phyloP scores from a whole-genome alignment of 1,140 invertebrate genomes.

The Drosophila mayri region DNA sequence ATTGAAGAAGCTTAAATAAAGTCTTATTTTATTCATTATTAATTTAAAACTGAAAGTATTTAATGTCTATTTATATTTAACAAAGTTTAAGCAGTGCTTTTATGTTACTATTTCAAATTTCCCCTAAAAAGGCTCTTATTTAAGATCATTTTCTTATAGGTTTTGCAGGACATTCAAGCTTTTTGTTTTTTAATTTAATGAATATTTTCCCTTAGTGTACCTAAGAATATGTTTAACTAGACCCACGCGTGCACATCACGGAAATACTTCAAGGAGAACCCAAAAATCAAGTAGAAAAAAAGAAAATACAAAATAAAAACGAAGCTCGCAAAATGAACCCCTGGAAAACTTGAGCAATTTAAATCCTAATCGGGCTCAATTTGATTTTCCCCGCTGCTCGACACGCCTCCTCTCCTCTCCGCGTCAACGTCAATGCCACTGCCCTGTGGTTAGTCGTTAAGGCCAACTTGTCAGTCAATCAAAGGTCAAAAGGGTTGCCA shows the following conservation, averaged over 20 bases:
- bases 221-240: slow-evolving; percentile 21
- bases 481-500: slow-evolving; percentile 72
- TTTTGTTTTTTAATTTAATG: not conserved
- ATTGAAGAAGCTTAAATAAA: not conserved
- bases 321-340: slow-evolving; percentile 41
- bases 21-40: not conserved
- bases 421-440: not conserved
- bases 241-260: slow-evolving; percentile 42
- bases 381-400: slow-evolving; percentile 26
- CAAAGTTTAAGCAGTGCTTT: too few relatives aligned
- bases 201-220: not conserved
- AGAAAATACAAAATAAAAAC: not conserved
- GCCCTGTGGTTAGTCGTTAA: slow-evolving; percentile 56
- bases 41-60: too few relatives aligned
- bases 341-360: slow-evolving; percentile 61
- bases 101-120: too few relatives aligned
- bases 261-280: slow-evolving; percentile 61
- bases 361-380: slow-evolving; percentile 63
- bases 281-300: not conserved
- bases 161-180: not conserved
- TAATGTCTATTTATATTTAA: too few relatives aligned
- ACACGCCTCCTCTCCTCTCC: not conserved
- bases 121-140: too few relatives aligned
- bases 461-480: slow-evolving; percentile 80
- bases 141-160: too few relatives aligned